Evolutionary conservation across 2,888 invertebrate species (phyloP).

Genomic region (Chrysopilus asiliformis): DNA sequence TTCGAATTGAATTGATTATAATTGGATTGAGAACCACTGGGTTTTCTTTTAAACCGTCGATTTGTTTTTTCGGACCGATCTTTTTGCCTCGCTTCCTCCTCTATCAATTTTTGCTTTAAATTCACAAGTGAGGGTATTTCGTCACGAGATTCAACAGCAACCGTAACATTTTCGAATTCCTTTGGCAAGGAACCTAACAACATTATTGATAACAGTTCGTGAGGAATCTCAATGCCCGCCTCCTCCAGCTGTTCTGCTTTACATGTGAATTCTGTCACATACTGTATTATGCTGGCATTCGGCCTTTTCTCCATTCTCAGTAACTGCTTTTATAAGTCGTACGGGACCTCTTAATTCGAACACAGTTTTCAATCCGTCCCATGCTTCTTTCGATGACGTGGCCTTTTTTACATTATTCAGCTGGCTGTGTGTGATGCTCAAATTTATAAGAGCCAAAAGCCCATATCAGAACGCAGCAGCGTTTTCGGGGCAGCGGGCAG

Average conservation of each 20-base stretch:
- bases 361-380: too few species aligned
- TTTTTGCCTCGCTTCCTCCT: not conserved
- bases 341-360: too few species aligned
- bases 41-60: too few species aligned
- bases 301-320: not conserved
- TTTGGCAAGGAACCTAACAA: not conserved
- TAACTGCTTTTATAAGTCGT: not conserved
- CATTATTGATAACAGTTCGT: too few species aligned
- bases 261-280: not conserved
- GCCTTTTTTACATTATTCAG: slow-evolving; percentile 7
- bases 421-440: slow-evolving; percentile 6
- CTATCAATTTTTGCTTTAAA: not conserved
- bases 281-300: not conserved
- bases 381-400: slow-evolving; percentile 3
- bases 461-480: too few species aligned
- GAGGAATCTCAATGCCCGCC: not conserved
- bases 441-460: slow-evolving; percentile 7
- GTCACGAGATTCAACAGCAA: not conserved
- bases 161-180: not conserved
- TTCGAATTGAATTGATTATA: too few species aligned
- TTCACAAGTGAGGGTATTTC: not conserved
- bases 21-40: too few species aligned
- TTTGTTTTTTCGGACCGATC: too few species aligned
- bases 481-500: too few species aligned
- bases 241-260: not conserved